A percentile compares a stretch with the other conserved stretches of the same genome.
These are phyloP conservation scores for Euplagia quadripunctaria DNA, from an alignment of 2,888 invertebrate genomes.

Conservation along the genomic window DNA sequence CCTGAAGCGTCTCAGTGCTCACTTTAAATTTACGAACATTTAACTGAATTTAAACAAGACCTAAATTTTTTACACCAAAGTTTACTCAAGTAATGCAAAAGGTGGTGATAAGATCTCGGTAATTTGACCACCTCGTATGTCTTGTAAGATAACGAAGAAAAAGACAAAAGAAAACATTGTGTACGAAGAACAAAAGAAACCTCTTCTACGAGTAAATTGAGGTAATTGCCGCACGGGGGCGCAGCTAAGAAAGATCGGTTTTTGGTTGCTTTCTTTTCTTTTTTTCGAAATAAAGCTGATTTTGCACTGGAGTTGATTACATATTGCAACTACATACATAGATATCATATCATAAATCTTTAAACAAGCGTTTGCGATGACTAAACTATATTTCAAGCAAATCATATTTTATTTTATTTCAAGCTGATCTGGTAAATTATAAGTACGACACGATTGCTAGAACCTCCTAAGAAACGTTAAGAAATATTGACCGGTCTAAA, in stretches of 20 bases:
- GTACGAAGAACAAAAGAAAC: slow-evolving; percentile 39
- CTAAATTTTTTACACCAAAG: not conserved
- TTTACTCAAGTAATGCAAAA: not conserved
- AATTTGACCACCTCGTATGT: slow-evolving; percentile 12
- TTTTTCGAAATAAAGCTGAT: not conserved
- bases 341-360: too few relatives aligned
- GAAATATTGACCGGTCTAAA: not conserved
- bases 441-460: too few relatives aligned
- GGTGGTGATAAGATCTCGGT: not conserved
- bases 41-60: not conserved
- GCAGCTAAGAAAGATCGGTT: not conserved
- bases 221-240: slow-evolving; percentile 12
- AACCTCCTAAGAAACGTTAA: not conserved
- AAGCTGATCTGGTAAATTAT: too few relatives aligned
- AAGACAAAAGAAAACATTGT: slow-evolving; percentile 43
- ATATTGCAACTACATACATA: not conserved
- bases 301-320: not conserved
- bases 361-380: too few relatives aligned
- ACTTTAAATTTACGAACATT: not conserved
- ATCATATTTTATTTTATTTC: too few relatives aligned
- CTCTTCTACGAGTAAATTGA: slow-evolving; percentile 17
- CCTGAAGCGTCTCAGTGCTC: not conserved
- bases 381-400: too few relatives aligned
- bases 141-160: slow-evolving; percentile 41
- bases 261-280: not conserved